A percentile compares a stretch with the other conserved stretches of the same genome.
Evolutionary conservation across 1,140 invertebrate species (phyloP).

Genomic region (Pseudomyrmex pallidus): DNA sequence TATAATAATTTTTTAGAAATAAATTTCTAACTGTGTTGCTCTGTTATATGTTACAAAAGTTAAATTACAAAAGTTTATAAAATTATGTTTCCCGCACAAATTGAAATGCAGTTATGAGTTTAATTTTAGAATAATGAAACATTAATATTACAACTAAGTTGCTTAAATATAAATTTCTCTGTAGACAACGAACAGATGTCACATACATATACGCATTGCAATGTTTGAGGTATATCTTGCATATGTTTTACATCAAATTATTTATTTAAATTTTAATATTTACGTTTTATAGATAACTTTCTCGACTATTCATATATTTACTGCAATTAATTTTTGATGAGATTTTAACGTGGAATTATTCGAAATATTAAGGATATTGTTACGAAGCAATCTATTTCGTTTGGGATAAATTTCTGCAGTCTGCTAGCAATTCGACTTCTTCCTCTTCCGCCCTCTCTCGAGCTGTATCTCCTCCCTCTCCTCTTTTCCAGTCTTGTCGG

Average conservation of each 20-base stretch:
- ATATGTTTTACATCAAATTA: background rate
- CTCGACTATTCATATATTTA: background rate
- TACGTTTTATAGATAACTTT: background rate
- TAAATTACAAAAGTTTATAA: too few relatives aligned
- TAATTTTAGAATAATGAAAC: background rate
- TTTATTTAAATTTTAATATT: constrained; percentile 19
- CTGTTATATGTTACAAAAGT: too few relatives aligned
- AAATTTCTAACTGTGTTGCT: too few relatives aligned
- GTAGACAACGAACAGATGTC: background rate
- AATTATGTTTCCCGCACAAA: too few relatives aligned
- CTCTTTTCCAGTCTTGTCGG: constrained; percentile 51
- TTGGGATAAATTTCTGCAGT: constrained; percentile 24
- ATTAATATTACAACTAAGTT: constrained; percentile 18
- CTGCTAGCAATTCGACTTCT: constrained; percentile 17
- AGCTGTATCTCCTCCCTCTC: background rate
- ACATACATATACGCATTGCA: constrained; percentile 28
- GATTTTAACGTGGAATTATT: constrained; percentile 22
- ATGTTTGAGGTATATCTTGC: background rate
- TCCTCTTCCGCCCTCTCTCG: constrained; percentile 29
- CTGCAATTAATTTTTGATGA: background rate
- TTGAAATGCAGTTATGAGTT: too few relatives aligned
- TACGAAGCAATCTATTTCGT: constrained; percentile 22
- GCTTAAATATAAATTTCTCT: background rate
- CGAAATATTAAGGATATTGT: background rate
- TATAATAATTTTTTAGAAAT: too few relatives aligned